Percentiles rank a stretch among this genome's conserved stretches.
phyloP scores from a whole-genome alignment of 2,888 invertebrate species.

The Odontomyia ornata region DNA sequence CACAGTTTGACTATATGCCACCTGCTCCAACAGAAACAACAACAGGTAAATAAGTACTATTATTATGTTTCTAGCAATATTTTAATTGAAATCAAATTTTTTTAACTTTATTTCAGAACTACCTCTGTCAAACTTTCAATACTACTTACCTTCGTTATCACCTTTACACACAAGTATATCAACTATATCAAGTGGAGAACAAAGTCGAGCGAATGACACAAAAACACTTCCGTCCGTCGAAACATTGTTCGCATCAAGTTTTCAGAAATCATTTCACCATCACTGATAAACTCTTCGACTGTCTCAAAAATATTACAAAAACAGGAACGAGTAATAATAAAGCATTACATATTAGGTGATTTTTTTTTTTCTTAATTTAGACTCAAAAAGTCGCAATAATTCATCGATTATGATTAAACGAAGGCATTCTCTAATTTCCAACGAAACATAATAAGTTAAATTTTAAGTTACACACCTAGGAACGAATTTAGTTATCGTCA shows the following conservation, averaged over 20 bases:
- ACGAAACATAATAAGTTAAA: background rate
- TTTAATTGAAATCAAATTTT: too few relatives aligned
- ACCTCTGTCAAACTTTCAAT: constrained; percentile 50
- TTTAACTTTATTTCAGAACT: constrained; percentile 31
- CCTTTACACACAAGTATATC: constrained; percentile 50
- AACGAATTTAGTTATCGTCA: constrained; percentile 26
- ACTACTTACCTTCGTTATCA: constrained; percentile 31
- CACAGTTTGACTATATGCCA: constrained; percentile 48
- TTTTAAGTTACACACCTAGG: constrained; percentile 14
- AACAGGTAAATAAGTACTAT: background rate
- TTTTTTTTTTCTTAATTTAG: background rate
- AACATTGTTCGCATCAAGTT: constrained; percentile 58
- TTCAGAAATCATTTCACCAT: constrained; percentile 57
- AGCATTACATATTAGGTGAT: too few relatives aligned
- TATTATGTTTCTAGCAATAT: background rate
- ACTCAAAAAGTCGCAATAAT: background rate
- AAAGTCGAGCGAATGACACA: constrained; percentile 46
- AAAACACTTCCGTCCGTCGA: constrained; percentile 61
- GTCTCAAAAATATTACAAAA: too few relatives aligned
- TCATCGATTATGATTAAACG: background rate
- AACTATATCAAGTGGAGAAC: constrained; percentile 43
- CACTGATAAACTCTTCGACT: background rate
- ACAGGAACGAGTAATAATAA: too few relatives aligned
- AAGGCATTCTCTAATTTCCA: background rate
- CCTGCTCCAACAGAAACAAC: background rate